A percentile compares a stretch with the other conserved stretches of the same genome.
These are phyloP conservation scores for Indicator indicator DNA, from an alignment of 2,113 vertebrate genomes.

Conservation along the genomic window DNA sequence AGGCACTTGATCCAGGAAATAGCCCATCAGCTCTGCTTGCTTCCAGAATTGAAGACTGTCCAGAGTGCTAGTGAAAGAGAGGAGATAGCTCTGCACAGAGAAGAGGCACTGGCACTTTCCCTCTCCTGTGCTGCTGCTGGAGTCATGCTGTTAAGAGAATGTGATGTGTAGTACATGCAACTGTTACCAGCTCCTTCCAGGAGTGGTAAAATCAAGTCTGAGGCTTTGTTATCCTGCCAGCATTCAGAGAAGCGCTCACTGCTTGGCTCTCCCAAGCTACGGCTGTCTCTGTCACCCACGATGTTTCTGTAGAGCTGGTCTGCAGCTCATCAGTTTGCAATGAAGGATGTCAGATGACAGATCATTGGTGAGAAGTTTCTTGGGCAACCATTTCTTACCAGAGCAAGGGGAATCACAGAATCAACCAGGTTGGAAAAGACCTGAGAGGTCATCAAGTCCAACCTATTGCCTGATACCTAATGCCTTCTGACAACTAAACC, in stretches of 20 bases:
- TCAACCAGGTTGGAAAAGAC: no score
- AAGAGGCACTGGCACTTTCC: neutral
- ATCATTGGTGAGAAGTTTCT: neutral
- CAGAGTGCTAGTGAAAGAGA: neutral
- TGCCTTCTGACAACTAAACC: no score
- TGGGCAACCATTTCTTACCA: neutral
- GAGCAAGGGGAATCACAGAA: neutral
- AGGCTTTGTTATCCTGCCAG: neutral
- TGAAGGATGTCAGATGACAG: neutral
- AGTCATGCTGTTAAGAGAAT: neutral
- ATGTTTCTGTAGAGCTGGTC: neutral
- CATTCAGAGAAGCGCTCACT: neutral
- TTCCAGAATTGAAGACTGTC: neutral
- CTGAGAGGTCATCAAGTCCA: no score
- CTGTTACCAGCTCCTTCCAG: neutral
- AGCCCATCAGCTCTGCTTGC: neutral
- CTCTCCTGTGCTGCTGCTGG: neutral
- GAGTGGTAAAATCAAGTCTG: neutral
- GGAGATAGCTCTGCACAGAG: neutral
- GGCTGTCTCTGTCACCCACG: neutral
- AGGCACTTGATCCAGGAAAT: accelerated
- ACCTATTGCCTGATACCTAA: no score
- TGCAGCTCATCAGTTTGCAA: neutral
- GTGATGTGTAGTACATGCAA: neutral
- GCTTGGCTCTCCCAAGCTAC: neutral